A percentile compares a stretch with the other conserved stretches of the same genome.
Evolutionary conservation across 30 jellyfish, hydroid and myxozoan genomes (phyloP).

Genomic region (Mastigias papua): DNA sequence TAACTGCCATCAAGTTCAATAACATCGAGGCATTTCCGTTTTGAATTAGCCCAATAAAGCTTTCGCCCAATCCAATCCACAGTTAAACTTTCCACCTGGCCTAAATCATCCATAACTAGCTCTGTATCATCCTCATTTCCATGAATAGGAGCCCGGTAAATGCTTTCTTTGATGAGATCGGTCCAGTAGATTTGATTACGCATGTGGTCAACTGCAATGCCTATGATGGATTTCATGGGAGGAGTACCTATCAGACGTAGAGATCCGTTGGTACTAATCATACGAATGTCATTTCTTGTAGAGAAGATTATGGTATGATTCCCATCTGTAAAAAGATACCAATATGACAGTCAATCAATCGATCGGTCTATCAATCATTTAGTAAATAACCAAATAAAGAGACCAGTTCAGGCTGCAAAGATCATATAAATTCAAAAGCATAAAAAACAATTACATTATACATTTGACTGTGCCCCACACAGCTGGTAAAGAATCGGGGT

Average conservation of each 20-base stretch:
- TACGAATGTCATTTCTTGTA: conserved; percentile 82
- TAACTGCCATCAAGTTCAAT: conserved; percentile 81
- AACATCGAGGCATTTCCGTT: conserved; percentile 85
- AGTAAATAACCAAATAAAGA: no score
- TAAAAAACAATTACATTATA: no score
- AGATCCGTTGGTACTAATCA: conserved; percentile 38
- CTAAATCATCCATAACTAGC: conserved; percentile 49
- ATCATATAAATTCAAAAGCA: no score
- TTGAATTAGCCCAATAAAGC: conserved; percentile 94
- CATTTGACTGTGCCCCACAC: no score
- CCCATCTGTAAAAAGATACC: neutral
- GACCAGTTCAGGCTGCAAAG: no score
- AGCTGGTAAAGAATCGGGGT: no score
- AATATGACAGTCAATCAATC: neutral
- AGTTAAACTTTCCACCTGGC: conserved; percentile 91
- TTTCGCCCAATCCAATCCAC: conserved; percentile 95
- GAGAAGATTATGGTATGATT: conserved; percentile 1
- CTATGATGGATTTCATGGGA: conserved; percentile 75
- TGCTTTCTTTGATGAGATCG: conserved; percentile 60
- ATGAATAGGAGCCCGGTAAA: conserved; percentile 84
- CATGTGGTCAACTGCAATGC: conserved; percentile 79
- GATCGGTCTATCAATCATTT: no score
- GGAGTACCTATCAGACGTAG: conserved; percentile 69
- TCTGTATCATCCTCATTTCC: conserved; percentile 12
- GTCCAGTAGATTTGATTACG: conserved; percentile 80